Evolutionary conservation across 2,797 vertebrate genomes (phyloP), one percentile per base, ranked within the genome.

Genomic region (Sebastes jordani): DNA sequence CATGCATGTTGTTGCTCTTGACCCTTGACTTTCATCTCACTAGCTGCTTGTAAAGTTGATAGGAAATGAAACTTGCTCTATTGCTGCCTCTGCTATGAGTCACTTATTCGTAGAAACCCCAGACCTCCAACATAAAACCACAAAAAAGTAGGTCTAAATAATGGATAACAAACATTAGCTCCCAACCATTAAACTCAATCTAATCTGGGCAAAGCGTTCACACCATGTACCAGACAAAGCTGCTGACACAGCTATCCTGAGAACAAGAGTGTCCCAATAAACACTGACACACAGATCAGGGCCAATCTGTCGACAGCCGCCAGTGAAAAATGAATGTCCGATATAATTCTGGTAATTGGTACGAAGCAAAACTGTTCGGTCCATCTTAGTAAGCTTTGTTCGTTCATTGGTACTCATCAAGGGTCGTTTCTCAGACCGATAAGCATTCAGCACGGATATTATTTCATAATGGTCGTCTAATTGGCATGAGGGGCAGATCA

Each of bases 51-150:
- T 63, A 22, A 59, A 66, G 18, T 22, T 59, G 2, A 38, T 5
- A 9, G 66, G 85, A 86, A 86, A 29, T 77, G 2, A 88, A 89
- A 82, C 30, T 52, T n/a, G 62, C 25, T 38, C 11, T 29, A 34
- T 23, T 32, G 30, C 20, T 58, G 22, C 62, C 27, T 54, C 29
- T 22, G 20, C 20, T 11, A 4, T 61, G 30, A 76, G 11, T 72
- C 72, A 78, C 22, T 7, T 13, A n/a, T 25, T 20, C 14, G 7
- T 25, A 59, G 27, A 56, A 38, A 60, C 11, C 27, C 4, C 49
- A 25, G 4, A 64, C 16, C 4, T 29, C 46, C 0, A 6, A 62
- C 18, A 66, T 36, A 32, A 75, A 69, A 72, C 4, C 14, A 5
- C 20, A 29, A 11, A 78, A 60, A 73, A 5, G 8, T 20, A 29